Conservation (phyloP, 2,888 invertebrate species). For the Cephonodes hylas region DNA sequence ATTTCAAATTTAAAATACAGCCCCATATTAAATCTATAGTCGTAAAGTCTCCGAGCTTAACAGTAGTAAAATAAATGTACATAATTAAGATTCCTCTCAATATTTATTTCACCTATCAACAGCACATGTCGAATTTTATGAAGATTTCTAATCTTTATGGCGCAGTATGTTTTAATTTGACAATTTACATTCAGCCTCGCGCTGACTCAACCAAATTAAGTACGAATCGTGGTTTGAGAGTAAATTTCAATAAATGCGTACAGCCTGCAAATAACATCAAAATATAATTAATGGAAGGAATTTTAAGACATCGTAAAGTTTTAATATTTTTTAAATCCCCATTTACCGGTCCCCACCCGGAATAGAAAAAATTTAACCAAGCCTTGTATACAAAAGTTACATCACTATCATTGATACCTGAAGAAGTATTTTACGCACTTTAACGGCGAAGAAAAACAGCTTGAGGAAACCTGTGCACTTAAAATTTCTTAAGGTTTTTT, state of each 20-base stretch:
- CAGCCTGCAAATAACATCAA: not conserved
- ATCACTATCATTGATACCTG: no score
- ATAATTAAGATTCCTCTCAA: not conserved
- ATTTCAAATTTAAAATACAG: no score
- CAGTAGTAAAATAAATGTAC: not conserved
- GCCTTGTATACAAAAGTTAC: no score
- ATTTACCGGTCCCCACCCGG: no score
- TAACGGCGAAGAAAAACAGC: no score
- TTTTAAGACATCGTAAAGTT: not conserved
- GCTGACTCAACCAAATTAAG: slow-evolving; percentile 10
- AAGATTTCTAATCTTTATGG: slow-evolving; percentile 12
- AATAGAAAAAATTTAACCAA: no score
- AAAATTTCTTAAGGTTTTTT: no score
- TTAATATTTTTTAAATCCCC: not conserved
- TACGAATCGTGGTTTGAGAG: slow-evolving; percentile 2
- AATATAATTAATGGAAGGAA: not conserved
- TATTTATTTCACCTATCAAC: slow-evolving; percentile 4
- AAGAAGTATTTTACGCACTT: no score
- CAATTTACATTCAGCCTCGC: slow-evolving; percentile 15
- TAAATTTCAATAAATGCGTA: slow-evolving; percentile 10
- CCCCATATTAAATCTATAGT: no score
- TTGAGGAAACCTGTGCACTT: no score
- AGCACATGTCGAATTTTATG: slow-evolving; percentile 3
- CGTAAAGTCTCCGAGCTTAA: not conserved
- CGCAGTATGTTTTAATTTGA: slow-evolving; percentile 3